Evolutionary conservation across 1,140 invertebrate species (phyloP).

Genomic region (Aporrectodea caliginosa): DNA sequence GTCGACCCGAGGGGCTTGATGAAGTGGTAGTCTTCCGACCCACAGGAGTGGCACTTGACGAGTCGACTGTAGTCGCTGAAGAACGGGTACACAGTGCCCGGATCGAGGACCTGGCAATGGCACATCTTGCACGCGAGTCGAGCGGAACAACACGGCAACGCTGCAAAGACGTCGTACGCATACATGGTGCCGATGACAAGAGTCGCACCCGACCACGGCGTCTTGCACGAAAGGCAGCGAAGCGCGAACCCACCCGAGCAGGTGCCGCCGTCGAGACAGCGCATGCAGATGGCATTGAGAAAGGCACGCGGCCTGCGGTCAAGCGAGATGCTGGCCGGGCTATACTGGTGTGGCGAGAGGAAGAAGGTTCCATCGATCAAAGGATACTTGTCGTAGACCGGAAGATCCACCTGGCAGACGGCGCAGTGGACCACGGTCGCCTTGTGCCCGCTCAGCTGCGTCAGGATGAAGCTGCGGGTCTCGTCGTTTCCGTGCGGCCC

Average conservation of each 20-base stretch:
- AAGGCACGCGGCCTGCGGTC: slow-evolving; percentile 53
- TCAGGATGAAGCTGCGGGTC: slow-evolving; percentile 61
- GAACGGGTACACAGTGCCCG: slow-evolving; percentile 68
- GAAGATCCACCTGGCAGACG: slow-evolving; percentile 79
- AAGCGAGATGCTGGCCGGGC: neutral
- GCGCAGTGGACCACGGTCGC: slow-evolving; percentile 58
- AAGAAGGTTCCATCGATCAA: slow-evolving; percentile 96
- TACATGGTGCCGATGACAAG: slow-evolving; percentile 82
- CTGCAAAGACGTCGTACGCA: slow-evolving; percentile 94
- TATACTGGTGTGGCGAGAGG: slow-evolving; percentile 36
- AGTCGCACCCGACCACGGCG: slow-evolving; percentile 69
- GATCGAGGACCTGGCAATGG: slow-evolving; percentile 47
- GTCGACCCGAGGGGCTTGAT: slow-evolving; percentile 69
- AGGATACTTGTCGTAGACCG: slow-evolving; percentile 86
- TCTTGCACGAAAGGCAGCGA: slow-evolving; percentile 74
- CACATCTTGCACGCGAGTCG: slow-evolving; percentile 66
- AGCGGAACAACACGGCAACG: slow-evolving; percentile 89
- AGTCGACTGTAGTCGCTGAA: slow-evolving; percentile 93
- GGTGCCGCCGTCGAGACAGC: neutral
- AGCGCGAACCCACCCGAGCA: slow-evolving; percentile 63
- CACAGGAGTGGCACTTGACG: slow-evolving; percentile 85
- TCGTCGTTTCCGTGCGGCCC: slow-evolving; percentile 95
- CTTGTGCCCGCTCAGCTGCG: slow-evolving; percentile 41
- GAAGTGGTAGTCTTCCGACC: slow-evolving; percentile 85
- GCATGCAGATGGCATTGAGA: slow-evolving; percentile 61